Evolutionary conservation across 2,113 vertebrate species (phyloP).

Genomic region (Trogon surrucura): DNA sequence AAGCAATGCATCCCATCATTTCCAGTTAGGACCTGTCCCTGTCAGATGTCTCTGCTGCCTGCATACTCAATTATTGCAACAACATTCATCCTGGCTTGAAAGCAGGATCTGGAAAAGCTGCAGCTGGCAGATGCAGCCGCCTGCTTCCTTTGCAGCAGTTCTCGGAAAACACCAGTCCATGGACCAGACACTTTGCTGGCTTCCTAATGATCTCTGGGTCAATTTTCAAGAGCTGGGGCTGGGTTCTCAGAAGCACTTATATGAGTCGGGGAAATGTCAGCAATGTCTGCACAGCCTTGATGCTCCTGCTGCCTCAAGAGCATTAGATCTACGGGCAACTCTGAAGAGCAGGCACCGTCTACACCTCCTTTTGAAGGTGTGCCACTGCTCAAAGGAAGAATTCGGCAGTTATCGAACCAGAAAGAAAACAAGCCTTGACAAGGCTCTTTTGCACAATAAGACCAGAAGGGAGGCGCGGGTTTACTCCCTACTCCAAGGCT

Average conservation of each 20-base stretch:
- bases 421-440: accelerated
- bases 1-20: not conserved
- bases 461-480: not conserved
- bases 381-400: not conserved
- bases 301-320: not conserved
- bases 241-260: constrained; percentile 24
- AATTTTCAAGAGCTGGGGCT: constrained; percentile 8
- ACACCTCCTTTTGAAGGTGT: not conserved
- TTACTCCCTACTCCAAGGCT: not conserved
- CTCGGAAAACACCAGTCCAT: constrained; percentile 53
- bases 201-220: constrained; percentile 38
- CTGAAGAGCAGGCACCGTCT: not conserved
- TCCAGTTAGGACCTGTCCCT: not conserved
- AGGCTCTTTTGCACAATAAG: not conserved
- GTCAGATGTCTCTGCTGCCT: not conserved
- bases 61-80: not conserved
- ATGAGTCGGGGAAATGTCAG: not conserved
- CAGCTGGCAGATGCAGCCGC: constrained; percentile 44
- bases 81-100: not conserved
- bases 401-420: not conserved
- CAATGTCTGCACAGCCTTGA: not conserved
- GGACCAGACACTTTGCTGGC: constrained; percentile 20
- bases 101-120: constrained; percentile 31
- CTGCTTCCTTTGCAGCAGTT: constrained; percentile 30
- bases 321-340: not conserved